Conservation (phyloP, 2,797 vertebrate genomes). For the Bufotes viridis region DNA sequence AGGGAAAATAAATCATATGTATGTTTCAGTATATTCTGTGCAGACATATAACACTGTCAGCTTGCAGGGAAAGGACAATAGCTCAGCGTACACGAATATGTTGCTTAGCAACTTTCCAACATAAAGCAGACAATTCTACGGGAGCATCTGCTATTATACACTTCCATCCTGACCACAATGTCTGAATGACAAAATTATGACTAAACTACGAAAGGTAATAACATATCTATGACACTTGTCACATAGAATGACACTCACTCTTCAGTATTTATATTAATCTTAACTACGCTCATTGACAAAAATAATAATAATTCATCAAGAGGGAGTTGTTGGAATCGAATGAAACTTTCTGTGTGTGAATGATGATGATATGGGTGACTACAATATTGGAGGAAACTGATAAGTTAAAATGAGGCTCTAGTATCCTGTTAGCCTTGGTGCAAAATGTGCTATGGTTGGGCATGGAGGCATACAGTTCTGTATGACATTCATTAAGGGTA, state of each 20-base stretch:
- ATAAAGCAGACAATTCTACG: not conserved
- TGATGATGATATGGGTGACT: too few species aligned
- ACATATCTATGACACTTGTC: not conserved
- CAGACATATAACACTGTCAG: slow-evolving; percentile 15
- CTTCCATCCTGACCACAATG: not conserved
- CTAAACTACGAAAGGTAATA: not conserved
- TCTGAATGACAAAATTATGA: not conserved
- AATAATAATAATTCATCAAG: too few species aligned
- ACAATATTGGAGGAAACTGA: too few species aligned
- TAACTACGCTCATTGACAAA: too few species aligned
- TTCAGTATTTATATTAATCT: not conserved
- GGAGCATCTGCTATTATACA: not conserved
- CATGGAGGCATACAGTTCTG: too few species aligned
- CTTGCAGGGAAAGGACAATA: not conserved
- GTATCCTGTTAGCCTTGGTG: too few species aligned
- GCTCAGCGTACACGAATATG: not conserved
- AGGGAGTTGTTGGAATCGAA: too few species aligned
- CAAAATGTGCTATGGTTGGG: too few species aligned
- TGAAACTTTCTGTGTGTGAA: too few species aligned
- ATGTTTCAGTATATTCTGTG: not conserved
- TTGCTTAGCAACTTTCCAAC: slow-evolving; percentile 40
- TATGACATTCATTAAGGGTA: too few species aligned
- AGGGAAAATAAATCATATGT: not conserved
- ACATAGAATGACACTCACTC: not conserved
- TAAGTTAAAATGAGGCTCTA: too few species aligned